Base-by-base conservation (phyloP, 2,888 invertebrate genomes). In the Melangyna quadrimaculata region DNA sequence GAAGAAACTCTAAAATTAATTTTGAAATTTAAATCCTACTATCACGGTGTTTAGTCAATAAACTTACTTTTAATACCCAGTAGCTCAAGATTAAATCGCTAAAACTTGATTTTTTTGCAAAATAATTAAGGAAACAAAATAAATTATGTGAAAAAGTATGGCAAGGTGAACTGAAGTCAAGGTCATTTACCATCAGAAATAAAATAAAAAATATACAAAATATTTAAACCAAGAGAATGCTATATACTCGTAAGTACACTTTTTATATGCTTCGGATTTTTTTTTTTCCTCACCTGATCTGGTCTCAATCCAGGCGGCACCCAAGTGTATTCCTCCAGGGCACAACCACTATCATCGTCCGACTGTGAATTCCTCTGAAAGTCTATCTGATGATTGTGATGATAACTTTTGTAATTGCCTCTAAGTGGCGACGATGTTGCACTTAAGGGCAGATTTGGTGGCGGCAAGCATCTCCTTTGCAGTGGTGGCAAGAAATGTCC, bases 311-410 rank as follows among this genome's bases (percentile, higher is more conserved):
- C 98, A 3, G 98, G 97, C 45, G 99, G 99, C 87, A 99, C 97
- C 99, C 99, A 99, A 2, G 98, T 98, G 92, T 98, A 99, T 92
- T 99, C 99, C 92, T 99, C 99, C 87, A 99, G 93, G 24, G 98
- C 98, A 92, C 99, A 99, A 10, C 99, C 99, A 72, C 98, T 98
- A 93, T 99, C 99, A 91, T 99, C 98, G 91, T 99, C 99, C 87
- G 97, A 98, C 91, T 98, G 98, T 63, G 97, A 97, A 90, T 97
- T 96, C 84, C 97, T 93, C 90, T 97, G 97, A 75, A 96, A 96
- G 90, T 96, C 96, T 87, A 93, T 90, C 67, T 93, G 92, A 78
- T 91, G 91, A 84, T 90, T 91, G 73, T 89, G 89, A 78, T 89
- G 88, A 88, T 91, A 91, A 70, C 90, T 89, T 86, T 91, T 92